Conservation (phyloP, 1,140 invertebrate genomes). For the Drosophila arizonae region DNA sequence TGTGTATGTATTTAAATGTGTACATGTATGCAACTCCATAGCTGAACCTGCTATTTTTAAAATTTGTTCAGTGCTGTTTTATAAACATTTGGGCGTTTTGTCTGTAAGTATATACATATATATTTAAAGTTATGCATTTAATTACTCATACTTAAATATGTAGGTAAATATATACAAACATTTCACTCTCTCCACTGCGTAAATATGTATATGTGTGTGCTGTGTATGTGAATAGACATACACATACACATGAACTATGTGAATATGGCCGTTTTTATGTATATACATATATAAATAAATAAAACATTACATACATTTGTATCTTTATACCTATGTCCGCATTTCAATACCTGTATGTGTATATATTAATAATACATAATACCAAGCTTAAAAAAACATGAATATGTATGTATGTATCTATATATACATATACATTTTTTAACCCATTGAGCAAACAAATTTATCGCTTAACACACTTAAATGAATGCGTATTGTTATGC, state of each 20-base stretch:
- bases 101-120: constrained; percentile 15
- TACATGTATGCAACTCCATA: background rate
- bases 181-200: constrained; percentile 10
- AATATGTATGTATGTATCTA: background rate
- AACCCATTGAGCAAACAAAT: constrained; percentile 5
- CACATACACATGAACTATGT: background rate
- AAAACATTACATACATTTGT: background rate
- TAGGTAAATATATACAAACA: constrained; percentile 7
- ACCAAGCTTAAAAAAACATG: too few species aligned
- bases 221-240: background rate
- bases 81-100: background rate
- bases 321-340: too few species aligned
- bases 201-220: background rate
- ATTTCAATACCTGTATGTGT: background rate
- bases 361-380: constrained; percentile 1
- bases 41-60: background rate
- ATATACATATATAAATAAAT: background rate
- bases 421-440: background rate
- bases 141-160: background rate
- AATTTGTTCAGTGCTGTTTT: background rate
- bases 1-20: background rate
- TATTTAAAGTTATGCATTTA: constrained; percentile 9
- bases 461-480: constrained; percentile 1
- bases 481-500: background rate
- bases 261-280: background rate